Evolutionary conservation across 2,113 vertebrate species (phyloP), one percentile per base, ranked within the genome.

Genomic region (Artemisiospiza belli): DNA sequence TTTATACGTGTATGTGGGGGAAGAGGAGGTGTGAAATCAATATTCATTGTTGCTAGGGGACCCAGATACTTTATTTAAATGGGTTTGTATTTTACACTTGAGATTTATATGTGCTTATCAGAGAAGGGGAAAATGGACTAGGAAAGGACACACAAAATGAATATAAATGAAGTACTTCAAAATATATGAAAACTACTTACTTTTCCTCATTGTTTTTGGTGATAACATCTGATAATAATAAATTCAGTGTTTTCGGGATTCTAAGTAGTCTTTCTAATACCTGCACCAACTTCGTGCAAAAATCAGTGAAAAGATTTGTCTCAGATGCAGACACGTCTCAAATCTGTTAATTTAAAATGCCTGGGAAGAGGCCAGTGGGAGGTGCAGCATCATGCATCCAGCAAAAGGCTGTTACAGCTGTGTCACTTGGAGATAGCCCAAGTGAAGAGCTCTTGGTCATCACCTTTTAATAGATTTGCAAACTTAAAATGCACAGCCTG

Each of bases 201-300:
- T 78, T 96, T 76, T 94, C 24, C 12, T 87, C 66, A 41, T 54
- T 74, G n/a, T 24, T 91, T 92, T 59, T 51, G 5, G 6, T 51
- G 59, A 30, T 92, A 74, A 27, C 18, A 77, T 96, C 55, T 66
- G 24, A 28, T 73, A 69, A 54, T 13, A 66, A 31, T 41, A 80
- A 83, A 66, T 51, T 49, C 28, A 73, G 0, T 82, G 49, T 90
- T 93, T 90, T 54, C 28, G 44, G n/a, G 4, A 18, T 79, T 82
- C 47, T 62, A 59, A 13, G 12, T 41, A 69, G 30, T 47, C n/a
- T 28, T 87, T 57, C 41, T 55, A 37, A 9, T 66, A 61, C 47
- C 41, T 73, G 25, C 28, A 46, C 17, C 13, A 37, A 24, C 31
- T 76, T 30, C 44, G 25, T 23, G 27, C 44, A 61, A 46, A 90